Evolutionary conservation across 2,888 invertebrate genomes (phyloP).

Genomic region (Mythimna ferrago): DNA sequence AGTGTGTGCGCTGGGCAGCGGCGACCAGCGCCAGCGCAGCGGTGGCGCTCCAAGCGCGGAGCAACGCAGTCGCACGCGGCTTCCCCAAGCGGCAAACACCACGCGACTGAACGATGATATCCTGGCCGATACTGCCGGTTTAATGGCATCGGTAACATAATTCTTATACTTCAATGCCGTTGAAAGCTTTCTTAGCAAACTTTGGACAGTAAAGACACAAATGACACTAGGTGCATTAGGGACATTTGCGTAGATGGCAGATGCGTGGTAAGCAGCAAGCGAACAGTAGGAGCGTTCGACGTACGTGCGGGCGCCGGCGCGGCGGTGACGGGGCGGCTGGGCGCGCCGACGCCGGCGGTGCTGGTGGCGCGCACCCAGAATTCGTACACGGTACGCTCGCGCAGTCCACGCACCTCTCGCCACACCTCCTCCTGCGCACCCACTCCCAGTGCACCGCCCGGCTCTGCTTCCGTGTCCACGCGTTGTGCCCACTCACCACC

Average conservation of each 20-base stretch:
- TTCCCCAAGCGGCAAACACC: slow-evolving; percentile 91
- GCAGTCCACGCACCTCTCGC: slow-evolving; percentile 92
- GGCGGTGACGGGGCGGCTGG: slow-evolving; percentile 91
- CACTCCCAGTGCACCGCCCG: slow-evolving; percentile 22
- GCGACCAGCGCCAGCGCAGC: slow-evolving; percentile 92
- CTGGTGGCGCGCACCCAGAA: slow-evolving; percentile 94
- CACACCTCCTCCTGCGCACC: slow-evolving; percentile 80
- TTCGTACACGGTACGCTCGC: slow-evolving; percentile 94
- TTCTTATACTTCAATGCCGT: neutral
- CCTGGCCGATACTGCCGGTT: slow-evolving; percentile 92
- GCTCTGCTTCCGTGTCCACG: slow-evolving; percentile 68
- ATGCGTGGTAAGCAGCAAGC: neutral
- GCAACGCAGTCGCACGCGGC: slow-evolving; percentile 92
- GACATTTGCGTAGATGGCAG: neutral
- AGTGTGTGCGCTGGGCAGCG: slow-evolving; percentile 88
- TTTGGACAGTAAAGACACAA: neutral
- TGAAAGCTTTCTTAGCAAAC: slow-evolving; percentile 12
- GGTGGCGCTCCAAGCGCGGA: slow-evolving; percentile 92
- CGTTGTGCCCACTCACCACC: slow-evolving; percentile 84
- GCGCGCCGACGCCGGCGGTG: slow-evolving; percentile 92
- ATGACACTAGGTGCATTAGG: neutral
- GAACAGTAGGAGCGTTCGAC: slow-evolving; percentile 12
- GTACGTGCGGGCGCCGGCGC: slow-evolving; percentile 85
- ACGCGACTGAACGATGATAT: slow-evolving; percentile 94
- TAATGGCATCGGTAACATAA: slow-evolving; percentile 18